Evolutionary conservation across 1,140 invertebrate species (phyloP), one percentile per base, ranked within the genome.

Genomic region (Listronotus bonariensis): DNA sequence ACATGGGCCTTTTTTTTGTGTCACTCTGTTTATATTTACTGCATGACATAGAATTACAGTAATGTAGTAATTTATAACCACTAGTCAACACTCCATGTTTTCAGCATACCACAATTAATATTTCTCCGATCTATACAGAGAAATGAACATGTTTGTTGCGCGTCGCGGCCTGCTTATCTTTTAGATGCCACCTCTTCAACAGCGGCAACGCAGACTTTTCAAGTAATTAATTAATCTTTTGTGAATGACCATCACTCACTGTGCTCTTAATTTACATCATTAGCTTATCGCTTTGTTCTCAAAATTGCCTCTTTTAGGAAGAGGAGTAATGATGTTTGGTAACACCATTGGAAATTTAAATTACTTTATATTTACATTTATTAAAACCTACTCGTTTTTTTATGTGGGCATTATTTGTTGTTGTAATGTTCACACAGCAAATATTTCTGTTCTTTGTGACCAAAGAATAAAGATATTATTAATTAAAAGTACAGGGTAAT

Each of bases 211-310:
- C 43, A 26, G 15, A 17, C n/a, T 26, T n/a, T 46, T 26, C n/a
- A n/a, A 26, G 20, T 46, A 46, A 46, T 46, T 46, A 46, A 46
- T 46, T 46, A 46, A 46, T 46, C 43, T 46, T 26, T 26, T 17
- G 9, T 10, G 43, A 46, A 46, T 46, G 43, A 46, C 43, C 43
- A 46, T 46, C 43, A 46, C 43, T 46, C 43, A 46, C 10, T 9
- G n/a, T 26, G 43, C 43, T 46, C 43, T 46, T 46, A 46, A 46
- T 11, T 46, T n/a, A 17, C 43, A 26, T 26, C 43, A 46, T 46
- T 46, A 46, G n/a, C 43, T 46, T 46, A 46, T 46, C 43, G 34
- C 20, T 14, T 14, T 17, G 43, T 46, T 46, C 20, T 46, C n/a
- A 17, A 17, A 26, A 26, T 46, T 17, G 20, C n/a, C 20, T 11